Base-by-base conservation (phyloP, 1,140 invertebrate species). In the Chelonus insularis region DNA sequence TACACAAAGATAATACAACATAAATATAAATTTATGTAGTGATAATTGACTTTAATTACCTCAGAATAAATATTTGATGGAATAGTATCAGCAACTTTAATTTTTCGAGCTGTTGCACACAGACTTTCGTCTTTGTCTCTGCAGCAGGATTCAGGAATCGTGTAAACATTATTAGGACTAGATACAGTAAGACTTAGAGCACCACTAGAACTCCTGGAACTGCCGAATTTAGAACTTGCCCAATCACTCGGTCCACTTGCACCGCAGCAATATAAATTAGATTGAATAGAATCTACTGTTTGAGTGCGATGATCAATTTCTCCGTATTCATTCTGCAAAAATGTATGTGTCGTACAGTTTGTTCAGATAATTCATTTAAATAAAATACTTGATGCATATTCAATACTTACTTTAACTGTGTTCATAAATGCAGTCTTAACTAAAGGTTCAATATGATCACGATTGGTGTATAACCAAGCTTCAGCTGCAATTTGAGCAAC, bases 401-500 rank as follows among this genome's bases (percentile, higher is more conserved):
- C n/a, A 43, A 43, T 18, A 57, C 43, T 70, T 72, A 81, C 78
- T 70, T 80, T 80, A 51, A 92, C 85, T 18, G 89, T 89, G 50
- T 82, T 79, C 68, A 86, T 84, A 11, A 91, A 85, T 51, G 83
- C 84, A 16, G 82, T 77, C 59, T 84, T 81, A 37, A 92, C 82
- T 56, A 88, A 78, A 39, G 85, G 81, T 72, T 88, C 84, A 32
- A 92, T 81, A 65, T 85, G 83, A 57, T 89, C 84, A 63, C 81
- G 81, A 69, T 91, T 88, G 54, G 85, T 83, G 73, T 88, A 90
- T 16, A 87, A 85, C 89, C 90, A 92, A 58, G 87, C 84, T 36
- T 85, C 89, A 50, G 88, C 87, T 1, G 89, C 88, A 34, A 91
- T 84, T 83, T 92, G 88, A 14, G 87, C 88, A n/a, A 91, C 89